phyloP scores from a whole-genome alignment of 2,888 invertebrate species.

The Agriopis aurantiaria region DNA sequence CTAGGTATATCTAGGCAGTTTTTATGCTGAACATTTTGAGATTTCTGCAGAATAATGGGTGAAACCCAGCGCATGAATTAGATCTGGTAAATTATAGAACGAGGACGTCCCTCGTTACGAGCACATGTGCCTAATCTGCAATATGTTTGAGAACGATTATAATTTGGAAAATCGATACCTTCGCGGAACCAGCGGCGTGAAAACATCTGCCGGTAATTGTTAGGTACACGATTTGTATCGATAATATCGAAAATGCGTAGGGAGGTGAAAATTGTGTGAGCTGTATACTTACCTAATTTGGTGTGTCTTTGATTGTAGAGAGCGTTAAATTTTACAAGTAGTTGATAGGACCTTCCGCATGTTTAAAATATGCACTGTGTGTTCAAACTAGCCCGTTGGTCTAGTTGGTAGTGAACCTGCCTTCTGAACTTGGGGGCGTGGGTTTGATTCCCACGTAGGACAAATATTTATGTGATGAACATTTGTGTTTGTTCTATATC shows the following conservation, averaged over 20 bases:
- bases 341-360: too few species aligned
- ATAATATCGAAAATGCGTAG: constrained; percentile 1
- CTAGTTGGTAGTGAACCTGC: too few species aligned
- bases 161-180: constrained; percentile 19
- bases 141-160: constrained; percentile 9
- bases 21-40: not conserved
- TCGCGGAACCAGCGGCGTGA: constrained; percentile 5
- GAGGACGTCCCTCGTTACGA: not conserved
- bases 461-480: too few species aligned
- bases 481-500: too few species aligned
- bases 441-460: too few species aligned
- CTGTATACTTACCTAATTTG: not conserved
- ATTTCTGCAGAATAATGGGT: not conserved
- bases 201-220: constrained; percentile 6
- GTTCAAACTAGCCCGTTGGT: too few species aligned
- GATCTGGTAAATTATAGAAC: constrained; percentile 9
- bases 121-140: constrained; percentile 18
- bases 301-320: too few species aligned
- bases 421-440: too few species aligned
- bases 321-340: too few species aligned
- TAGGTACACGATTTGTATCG: constrained; percentile 11
- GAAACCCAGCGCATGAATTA: not conserved
- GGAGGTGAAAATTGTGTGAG: not conserved
- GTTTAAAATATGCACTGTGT: too few species aligned
- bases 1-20: too few species aligned